Base-by-base conservation (phyloP, 1,140 invertebrate species). In the Temnothorax nylanderi region DNA sequence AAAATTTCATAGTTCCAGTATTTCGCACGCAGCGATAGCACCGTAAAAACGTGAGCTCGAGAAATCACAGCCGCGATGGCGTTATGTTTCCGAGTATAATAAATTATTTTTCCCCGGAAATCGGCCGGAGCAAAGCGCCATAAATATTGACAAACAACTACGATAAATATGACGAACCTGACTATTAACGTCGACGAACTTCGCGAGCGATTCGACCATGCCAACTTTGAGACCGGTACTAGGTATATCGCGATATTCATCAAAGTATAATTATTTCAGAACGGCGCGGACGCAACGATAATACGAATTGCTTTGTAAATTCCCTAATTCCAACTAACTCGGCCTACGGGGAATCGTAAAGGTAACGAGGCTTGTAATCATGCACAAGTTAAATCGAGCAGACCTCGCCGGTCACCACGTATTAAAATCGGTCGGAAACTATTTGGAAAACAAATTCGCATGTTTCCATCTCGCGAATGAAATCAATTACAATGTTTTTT, bases 81-180 rank as follows among this genome's bases (percentile, higher is more conserved):
- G 11, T 26, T 32, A 44, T 37, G 41, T 75, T 74, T 62, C 80
- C 44, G 69, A 47, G 54, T 62, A 84, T 62, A 84, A 84, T 84
- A 84, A 84, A 84, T 84, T 84, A 84, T 74, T 60, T 84, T 49
- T 49, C 11, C 32, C 26, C 32, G 69, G 54, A 84, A 75, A 84
- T 84, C 69, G 69, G 69, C 65, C 6, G 69, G 26, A 26, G 69
- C 69, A 60, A 60, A 84, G 32, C 69, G 69, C 56, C 69, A 84
- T 84, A 84, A 84, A 84, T 84, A 84, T 69, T 75, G 80, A 84
- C 80, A 84, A 84, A 84, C 69, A 84, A 84, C 80, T 62, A 37
- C 80, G 80, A 84, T 75, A 84, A 84, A 84, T 84, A 74, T 74
- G 54, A 62, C 80, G 54, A 13, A 26, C 69, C 49, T 84, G 69